Evolutionary conservation across 1,140 invertebrate species (phyloP).

Genomic region (Drosophila teissieri): DNA sequence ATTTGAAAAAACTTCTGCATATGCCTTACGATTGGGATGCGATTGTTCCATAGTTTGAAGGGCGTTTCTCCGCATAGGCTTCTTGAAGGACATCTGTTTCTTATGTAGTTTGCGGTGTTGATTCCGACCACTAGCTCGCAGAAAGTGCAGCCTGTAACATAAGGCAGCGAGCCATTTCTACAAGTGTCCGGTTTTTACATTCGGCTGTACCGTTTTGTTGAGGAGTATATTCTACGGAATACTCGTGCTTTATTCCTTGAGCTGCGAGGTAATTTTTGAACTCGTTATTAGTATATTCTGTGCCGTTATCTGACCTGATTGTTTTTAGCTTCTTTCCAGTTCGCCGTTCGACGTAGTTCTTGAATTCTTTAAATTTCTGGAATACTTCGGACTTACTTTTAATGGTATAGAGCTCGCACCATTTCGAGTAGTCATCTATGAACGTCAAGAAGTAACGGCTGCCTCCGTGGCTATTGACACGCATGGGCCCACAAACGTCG

Average conservation of each 20-base stretch:
- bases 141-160: not conserved
- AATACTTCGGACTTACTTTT: conserved; percentile 4
- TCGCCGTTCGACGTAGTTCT: conserved; percentile 9
- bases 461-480: too few species aligned
- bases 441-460: conserved; percentile 1
- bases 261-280: not conserved
- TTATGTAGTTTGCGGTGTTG: conserved; percentile 36
- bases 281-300: too few species aligned
- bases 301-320: too few species aligned
- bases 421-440: conserved; percentile 8
- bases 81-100: conserved; percentile 48
- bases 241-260: conserved; percentile 7
- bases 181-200: conserved; percentile 20
- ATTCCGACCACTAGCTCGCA: conserved; percentile 29
- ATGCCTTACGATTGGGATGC: conserved; percentile 5
- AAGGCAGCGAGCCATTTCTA: conserved; percentile 49
- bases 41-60: too few species aligned
- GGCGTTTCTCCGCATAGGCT: too few species aligned
- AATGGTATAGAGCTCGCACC: conserved; percentile 6
- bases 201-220: conserved; percentile 20
- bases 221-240: conserved; percentile 14
- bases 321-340: conserved; percentile 12
- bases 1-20: conserved; percentile 3
- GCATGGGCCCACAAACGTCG: too few species aligned
- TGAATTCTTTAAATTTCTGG: conserved; percentile 8